These are phyloP conservation scores for Sylvicapra grimmia DNA, from an alignment of 2,113 vertebrate species.

Conservation along the genomic window DNA sequence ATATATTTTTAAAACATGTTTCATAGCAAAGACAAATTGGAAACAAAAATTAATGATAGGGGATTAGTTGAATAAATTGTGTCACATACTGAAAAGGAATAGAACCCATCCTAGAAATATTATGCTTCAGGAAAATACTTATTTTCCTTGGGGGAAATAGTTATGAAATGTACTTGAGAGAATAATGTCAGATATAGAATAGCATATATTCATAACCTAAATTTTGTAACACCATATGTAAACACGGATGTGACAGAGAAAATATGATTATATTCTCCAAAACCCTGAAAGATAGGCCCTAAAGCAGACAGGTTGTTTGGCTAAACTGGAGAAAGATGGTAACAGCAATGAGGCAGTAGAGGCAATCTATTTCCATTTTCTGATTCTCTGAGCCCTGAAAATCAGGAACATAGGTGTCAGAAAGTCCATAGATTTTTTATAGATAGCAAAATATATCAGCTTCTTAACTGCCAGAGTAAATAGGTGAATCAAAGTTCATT, in stretches of 20 bases:
- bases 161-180: not conserved
- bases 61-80: not conserved
- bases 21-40: not conserved
- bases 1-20: not conserved
- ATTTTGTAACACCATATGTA: not conserved
- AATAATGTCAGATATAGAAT: not conserved
- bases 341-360: not conserved
- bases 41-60: not conserved
- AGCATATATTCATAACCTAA: not conserved
- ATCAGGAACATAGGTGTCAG: not conserved
- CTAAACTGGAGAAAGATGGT: not conserved
- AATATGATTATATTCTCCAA: not conserved
- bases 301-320: not conserved
- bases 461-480: not conserved
- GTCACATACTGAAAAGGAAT: not conserved
- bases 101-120: not conserved
- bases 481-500: not conserved
- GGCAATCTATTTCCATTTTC: not conserved
- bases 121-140: not conserved
- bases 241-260: not conserved
- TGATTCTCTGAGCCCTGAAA: not conserved
- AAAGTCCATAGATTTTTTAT: not conserved
- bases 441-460: not conserved
- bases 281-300: not conserved
- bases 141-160: not conserved